Evolutionary conservation across 2,113 vertebrate species (phyloP).

Genomic region (Columba janthina): DNA sequence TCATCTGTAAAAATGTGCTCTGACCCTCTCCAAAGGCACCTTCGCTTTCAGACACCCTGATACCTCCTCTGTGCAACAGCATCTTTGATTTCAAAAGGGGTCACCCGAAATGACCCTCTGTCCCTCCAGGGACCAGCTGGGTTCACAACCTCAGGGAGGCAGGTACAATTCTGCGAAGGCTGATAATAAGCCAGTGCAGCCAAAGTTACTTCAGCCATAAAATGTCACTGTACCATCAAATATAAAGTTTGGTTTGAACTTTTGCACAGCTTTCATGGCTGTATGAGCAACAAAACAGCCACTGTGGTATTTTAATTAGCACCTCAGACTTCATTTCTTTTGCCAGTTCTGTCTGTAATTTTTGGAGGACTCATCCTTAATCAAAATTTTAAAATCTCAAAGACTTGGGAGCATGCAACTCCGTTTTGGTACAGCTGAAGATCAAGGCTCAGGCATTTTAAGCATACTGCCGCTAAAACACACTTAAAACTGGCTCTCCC

Average conservation of each 20-base stretch:
- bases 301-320: not conserved
- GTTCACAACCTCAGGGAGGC: not conserved
- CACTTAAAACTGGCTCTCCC: not conserved
- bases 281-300: not conserved
- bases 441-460: not conserved
- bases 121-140: not conserved
- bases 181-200: not conserved
- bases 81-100: not conserved
- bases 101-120: not conserved
- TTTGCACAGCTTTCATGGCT: not conserved
- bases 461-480: not conserved
- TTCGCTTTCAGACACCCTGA: not conserved
- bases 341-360: not conserved
- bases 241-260: not conserved
- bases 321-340: not conserved
- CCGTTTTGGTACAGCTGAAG: not conserved
- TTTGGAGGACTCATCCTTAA: not conserved
- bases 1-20: not conserved
- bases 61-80: not conserved
- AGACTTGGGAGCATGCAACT: not conserved
- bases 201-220: not conserved
- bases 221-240: not conserved
- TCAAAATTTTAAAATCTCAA: not conserved
- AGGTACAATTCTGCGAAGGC: not conserved
- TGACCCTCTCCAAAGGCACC: not conserved